Evolutionary conservation across 2,888 invertebrate genomes (phyloP), one percentile per base, ranked within the genome.

Genomic region (Ryuthela nishihirai): DNA sequence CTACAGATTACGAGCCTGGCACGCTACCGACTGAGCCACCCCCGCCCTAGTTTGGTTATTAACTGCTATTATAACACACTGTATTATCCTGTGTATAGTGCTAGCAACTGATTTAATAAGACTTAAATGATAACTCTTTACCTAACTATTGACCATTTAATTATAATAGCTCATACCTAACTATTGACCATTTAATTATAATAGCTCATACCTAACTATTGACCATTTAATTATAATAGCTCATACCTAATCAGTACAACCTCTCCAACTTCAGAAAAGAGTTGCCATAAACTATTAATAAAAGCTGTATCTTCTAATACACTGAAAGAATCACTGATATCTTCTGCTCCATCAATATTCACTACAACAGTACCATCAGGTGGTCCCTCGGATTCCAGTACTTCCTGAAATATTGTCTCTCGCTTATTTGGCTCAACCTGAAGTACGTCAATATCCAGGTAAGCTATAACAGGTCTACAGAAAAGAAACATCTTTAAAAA

Each of bases 301-400:
- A 89, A 81, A 69, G 83, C 82, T 70, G 90, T 88, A 71, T 89
- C 88, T 69, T 89, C 88, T 18, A 85, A 54, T 32, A 69, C 70
- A 4, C 56, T 24, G 12, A 12, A 32, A 3, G 20, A 26, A 23
- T 41, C 81, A 17, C 81, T 80, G 1, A 79, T 76, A 3, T 75
- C 74, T 32, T 80, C 79, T 34, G 68, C 67, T 18, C 54, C 64
- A 18, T 38, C 7, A 41, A 59, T 43, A 12, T 72, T 70, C 7
- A 97, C 83, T 42, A 97, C 83, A 65, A 98, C 85, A 17, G 95
- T 95, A 1, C 89, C 88, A 77, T 99, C 97, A 0, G 93, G 91
- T 4, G 98, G 98, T 0, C 98, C 98, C 65, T 93, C 81, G 71
- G 88, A 85, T 53, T 82, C 81, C 21, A 92, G 85, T 0, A 91